Base-by-base conservation (phyloP, 2,797 vertebrate species). In the Pangasius macronema region DNA sequence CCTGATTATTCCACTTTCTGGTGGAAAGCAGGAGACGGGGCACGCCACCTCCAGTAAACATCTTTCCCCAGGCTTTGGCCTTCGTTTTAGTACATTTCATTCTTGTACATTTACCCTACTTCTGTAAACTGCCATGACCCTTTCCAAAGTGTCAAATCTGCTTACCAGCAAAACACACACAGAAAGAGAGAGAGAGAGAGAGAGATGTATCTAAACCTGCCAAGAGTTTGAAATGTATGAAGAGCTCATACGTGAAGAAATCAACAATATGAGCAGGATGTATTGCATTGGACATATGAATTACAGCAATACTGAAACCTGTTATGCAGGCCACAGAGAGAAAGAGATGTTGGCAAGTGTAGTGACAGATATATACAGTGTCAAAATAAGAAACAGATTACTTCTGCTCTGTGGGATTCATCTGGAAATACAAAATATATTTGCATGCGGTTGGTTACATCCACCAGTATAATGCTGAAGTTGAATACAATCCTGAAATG, bases 41-140 rank as follows among this genome's bases (percentile, higher is more conserved):
- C 65, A 86, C 49, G 30, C 59, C 53, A 83, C n/a, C 55, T 77
- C 33, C 65, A 84, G 51, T 87, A 89, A 90, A 90, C 85, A 84
- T 84, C 49, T 80, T 22, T 82, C 76, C 75, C 22, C 65, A 76
- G 59, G 59, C 82, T 85, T 51, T 82, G 85, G 76, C 89, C 87
- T 88, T 84, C 80, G 8, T 53, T 42, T 72, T 27, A 84, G 84
- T 82, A 86, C 85, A 88, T 85, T 86, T 88, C 51, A 88, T 90
- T 86, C 87, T 84, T 73, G 87, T 76, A 88, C 86, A 86, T 51
- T 89, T 81, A 89, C 42, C 55, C 82, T 87, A 75, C n/a, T 68
- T 85, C 83, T 85, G 36, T 82, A 75, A 57, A 87, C 73, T 87
- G 68, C 82, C 85, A 80, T 89, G 83, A 87, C 77, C 88, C 83